phyloP scores from a whole-genome alignment of 1,140 invertebrate genomes.

The Apis dorsata region DNA sequence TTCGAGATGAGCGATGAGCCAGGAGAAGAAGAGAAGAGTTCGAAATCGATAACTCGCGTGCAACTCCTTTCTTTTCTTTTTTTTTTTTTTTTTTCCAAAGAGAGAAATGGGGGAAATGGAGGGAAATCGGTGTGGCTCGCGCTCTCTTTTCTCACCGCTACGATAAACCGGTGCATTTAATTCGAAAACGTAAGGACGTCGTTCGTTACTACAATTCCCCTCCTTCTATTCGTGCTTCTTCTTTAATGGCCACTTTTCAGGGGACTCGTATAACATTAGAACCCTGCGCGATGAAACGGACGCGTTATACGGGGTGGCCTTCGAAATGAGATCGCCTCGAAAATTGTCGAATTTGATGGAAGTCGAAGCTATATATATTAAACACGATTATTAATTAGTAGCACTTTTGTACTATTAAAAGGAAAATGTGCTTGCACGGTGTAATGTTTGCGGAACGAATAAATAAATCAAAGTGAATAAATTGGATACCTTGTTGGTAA shows the following conservation, averaged over 20 bases:
- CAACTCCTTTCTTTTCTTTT: not conserved
- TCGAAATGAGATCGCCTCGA: too few relatives aligned
- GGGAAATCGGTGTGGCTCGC: slow-evolving; percentile 12
- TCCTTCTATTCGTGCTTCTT: slow-evolving; percentile 37
- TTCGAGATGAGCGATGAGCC: slow-evolving; percentile 22
- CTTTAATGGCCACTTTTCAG: slow-evolving; percentile 62
- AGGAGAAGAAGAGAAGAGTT: too few relatives aligned
- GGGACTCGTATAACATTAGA: slow-evolving; percentile 55
- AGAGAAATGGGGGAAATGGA: slow-evolving; percentile 16
- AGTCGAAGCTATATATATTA: too few relatives aligned
- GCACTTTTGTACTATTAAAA: too few relatives aligned
- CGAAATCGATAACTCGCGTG: slow-evolving; percentile 50
- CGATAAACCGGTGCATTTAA: slow-evolving; percentile 59
- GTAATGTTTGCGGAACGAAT: too few relatives aligned
- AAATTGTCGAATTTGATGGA: too few relatives aligned
- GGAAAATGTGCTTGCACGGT: too few relatives aligned
- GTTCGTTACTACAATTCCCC: not conserved
- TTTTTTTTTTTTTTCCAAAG: too few relatives aligned
- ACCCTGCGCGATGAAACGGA: slow-evolving; percentile 38
- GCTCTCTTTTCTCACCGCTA: not conserved
- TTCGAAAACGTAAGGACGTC: slow-evolving; percentile 39
- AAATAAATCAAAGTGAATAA: too few relatives aligned
- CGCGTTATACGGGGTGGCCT: not conserved
- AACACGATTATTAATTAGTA: too few relatives aligned
- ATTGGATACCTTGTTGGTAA: too few relatives aligned